phyloP scores from a whole-genome alignment of 2,797 vertebrate genomes.

The Prunella strophiata region DNA sequence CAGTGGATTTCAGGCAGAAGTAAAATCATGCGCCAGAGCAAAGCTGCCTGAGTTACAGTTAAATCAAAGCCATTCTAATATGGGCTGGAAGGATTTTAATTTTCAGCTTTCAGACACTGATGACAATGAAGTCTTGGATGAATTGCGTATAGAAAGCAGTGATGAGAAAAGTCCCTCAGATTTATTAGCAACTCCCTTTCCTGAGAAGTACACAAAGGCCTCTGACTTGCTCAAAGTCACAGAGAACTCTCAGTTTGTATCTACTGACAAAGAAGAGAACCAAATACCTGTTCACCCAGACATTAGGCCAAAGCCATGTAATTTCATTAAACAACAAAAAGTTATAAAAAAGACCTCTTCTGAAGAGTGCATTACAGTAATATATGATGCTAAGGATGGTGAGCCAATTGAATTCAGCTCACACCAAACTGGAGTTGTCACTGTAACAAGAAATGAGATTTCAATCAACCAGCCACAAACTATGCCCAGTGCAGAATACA shows the following conservation, averaged over 20 bases:
- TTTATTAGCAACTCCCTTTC: conserved; percentile 63
- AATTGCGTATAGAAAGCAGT: conserved; percentile 77
- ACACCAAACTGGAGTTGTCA: conserved; percentile 75
- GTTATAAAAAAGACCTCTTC: conserved; percentile 82
- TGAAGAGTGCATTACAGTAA: conserved; percentile 83
- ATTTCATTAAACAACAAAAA: conserved; percentile 82
- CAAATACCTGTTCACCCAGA: conserved; percentile 73
- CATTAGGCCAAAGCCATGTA: conserved; percentile 78
- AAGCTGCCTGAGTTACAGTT: conserved; percentile 70
- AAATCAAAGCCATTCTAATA: conserved; percentile 65
- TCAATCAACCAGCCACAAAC: conserved; percentile 62
- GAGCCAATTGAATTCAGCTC: conserved; percentile 85
- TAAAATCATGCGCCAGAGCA: conserved; percentile 68
- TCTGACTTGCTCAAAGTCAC: conserved; percentile 69
- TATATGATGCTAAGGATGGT: conserved; percentile 86
- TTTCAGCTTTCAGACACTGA: conserved; percentile 83
- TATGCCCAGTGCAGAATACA: conserved; percentile 66
- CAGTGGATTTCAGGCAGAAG: conserved; percentile 79
- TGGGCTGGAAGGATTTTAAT: conserved; percentile 50
- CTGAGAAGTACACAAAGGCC: conserved; percentile 74
- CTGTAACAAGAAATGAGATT: conserved; percentile 74
- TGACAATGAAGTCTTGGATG: conserved; percentile 80
- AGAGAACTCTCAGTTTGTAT: conserved; percentile 67
- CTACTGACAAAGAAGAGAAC: conserved; percentile 74
- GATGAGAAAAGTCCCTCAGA: conserved; percentile 78